Percentiles rank a stretch among this genome's conserved stretches.
Evolutionary conservation across 2,113 vertebrate genomes (phyloP).

Genomic region (Alaudala cheleensis): DNA sequence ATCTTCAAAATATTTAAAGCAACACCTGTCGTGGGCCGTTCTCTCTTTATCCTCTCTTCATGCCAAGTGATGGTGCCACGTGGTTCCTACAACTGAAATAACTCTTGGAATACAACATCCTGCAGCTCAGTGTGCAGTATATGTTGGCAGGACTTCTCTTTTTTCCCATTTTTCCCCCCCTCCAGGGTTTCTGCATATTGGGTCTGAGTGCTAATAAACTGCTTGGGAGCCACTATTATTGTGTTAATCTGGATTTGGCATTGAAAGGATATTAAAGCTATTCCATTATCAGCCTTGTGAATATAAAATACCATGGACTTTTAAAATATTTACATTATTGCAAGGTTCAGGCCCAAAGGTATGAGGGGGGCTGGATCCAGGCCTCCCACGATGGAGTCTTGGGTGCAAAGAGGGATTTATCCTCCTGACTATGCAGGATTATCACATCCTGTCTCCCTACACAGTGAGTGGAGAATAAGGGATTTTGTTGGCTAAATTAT

Average conservation of each 20-base stretch:
- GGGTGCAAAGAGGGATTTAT: slow-evolving; percentile 1
- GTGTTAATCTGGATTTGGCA: slow-evolving; percentile 52
- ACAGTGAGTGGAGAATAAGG: not conserved
- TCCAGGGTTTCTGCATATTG: not conserved
- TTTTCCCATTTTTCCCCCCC: not conserved
- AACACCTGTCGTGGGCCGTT: not conserved
- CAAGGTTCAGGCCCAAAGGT: not conserved
- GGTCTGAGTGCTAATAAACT: slow-evolving; percentile 25
- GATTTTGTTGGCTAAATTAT: not conserved
- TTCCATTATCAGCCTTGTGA: slow-evolving; percentile 43
- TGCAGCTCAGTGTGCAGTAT: not conserved
- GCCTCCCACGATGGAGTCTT: not conserved
- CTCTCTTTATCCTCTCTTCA: slow-evolving; percentile 6
- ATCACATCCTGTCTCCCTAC: not conserved
- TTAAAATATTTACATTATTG: slow-evolving; percentile 52
- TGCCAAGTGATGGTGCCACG: not conserved
- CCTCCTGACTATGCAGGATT: not conserved
- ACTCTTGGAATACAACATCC: slow-evolving; percentile 2
- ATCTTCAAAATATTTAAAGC: slow-evolving; percentile 55
- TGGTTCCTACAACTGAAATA: slow-evolving; percentile 11
- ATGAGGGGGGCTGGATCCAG: not conserved
- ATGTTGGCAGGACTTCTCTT: slow-evolving; percentile 4
- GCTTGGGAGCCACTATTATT: slow-evolving; percentile 20
- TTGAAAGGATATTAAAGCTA: slow-evolving; percentile 26
- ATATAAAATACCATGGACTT: slow-evolving; percentile 4